Conservation (phyloP, 1,140 invertebrate species). For the Atta colombica region DNA sequence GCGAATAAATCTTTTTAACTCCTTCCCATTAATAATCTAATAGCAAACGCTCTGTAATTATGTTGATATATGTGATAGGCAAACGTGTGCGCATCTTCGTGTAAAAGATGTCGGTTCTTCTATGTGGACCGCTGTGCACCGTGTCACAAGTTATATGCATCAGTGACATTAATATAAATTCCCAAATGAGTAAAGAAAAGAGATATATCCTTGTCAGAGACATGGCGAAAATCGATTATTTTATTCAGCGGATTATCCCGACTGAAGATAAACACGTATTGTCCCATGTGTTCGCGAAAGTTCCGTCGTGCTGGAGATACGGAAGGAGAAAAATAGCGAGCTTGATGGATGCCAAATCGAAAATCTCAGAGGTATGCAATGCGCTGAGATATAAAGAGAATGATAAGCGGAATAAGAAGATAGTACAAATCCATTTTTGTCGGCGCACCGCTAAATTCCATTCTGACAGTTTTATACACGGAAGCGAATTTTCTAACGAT, state of each 20-base stretch:
- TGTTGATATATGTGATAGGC: slow-evolving; percentile 24
- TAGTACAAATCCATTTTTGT: neutral
- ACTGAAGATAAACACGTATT: neutral
- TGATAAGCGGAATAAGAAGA: slow-evolving; percentile 24
- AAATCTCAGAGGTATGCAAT: slow-evolving; percentile 31
- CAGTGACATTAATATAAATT: slow-evolving; percentile 55
- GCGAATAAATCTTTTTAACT: slow-evolving; percentile 35
- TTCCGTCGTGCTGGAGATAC: neutral
- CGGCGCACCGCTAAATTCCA: neutral
- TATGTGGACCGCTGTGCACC: neutral
- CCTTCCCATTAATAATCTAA: slow-evolving; percentile 19
- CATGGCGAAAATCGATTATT: slow-evolving; percentile 44
- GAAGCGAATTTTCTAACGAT: slow-evolving; percentile 30
- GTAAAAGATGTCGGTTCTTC: slow-evolving; percentile 18
- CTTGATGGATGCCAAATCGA: slow-evolving; percentile 15
- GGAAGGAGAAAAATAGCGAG: slow-evolving; percentile 19
- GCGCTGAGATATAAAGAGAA: slow-evolving; percentile 8
- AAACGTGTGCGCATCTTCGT: neutral
- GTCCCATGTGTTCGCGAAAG: slow-evolving; percentile 6
- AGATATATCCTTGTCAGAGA: slow-evolving; percentile 44
- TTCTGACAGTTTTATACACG: neutral
- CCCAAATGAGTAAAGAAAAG: slow-evolving; percentile 31
- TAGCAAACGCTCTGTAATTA: slow-evolving; percentile 45
- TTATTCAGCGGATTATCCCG: slow-evolving; percentile 33
- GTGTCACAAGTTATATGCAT: neutral